These are phyloP conservation scores for Talpa occidentalis DNA, from an alignment of 2,113 vertebrate genomes.

Conservation along the genomic window DNA sequence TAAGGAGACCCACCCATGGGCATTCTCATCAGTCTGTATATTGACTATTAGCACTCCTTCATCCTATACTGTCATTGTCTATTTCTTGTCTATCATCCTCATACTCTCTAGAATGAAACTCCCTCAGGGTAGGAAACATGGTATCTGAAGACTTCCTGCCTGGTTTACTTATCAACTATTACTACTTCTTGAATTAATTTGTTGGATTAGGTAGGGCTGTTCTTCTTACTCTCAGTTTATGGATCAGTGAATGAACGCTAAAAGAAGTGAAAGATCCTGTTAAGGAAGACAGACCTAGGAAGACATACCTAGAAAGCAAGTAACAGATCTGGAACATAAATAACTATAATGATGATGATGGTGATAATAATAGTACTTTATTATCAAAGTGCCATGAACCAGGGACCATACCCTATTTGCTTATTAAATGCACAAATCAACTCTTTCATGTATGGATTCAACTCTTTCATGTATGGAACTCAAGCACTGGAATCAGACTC, in stretches of 20 bases:
- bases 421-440: neutral
- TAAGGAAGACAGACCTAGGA: neutral
- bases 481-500: too few relatives aligned
- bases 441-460: neutral
- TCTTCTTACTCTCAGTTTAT: neutral
- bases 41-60: neutral
- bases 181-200: conserved; percentile 24
- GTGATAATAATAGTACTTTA: neutral
- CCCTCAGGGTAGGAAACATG: neutral
- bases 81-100: neutral
- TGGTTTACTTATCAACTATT: neutral
- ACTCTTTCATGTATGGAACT: too few relatives aligned
- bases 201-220: neutral
- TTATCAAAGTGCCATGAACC: neutral
- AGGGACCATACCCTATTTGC: neutral
- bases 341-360: neutral
- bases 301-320: neutral
- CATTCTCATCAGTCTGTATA: neutral
- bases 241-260: neutral
- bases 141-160: neutral
- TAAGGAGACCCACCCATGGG: neutral
- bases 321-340: neutral
- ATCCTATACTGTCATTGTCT: neutral
- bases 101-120: neutral
- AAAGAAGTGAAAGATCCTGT: neutral